Conservation (phyloP, 2,888 invertebrate species). For the Rhopalosiphum nymphaeae region DNA sequence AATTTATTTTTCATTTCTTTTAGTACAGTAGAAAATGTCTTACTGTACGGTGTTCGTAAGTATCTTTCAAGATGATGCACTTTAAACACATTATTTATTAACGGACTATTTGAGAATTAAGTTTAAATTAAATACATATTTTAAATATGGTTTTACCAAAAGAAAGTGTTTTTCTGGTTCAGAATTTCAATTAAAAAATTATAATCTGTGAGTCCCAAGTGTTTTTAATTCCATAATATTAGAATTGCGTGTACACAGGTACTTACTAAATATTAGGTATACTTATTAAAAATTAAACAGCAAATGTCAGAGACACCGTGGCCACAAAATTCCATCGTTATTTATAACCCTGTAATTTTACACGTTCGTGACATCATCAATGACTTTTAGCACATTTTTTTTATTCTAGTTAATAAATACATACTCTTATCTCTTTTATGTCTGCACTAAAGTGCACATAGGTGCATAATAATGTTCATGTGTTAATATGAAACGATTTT, state of each 20-base stretch:
- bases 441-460: neutral
- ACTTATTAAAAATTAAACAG: constrained; percentile 16
- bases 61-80: neutral
- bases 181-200: constrained; percentile 29
- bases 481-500: neutral
- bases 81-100: constrained; percentile 4
- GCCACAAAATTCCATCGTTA: neutral
- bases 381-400: neutral
- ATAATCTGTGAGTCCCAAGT: constrained; percentile 29
- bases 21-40: neutral
- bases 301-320: too few relatives aligned
- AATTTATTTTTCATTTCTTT: neutral
- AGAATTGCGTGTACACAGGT: neutral
- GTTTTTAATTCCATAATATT: constrained; percentile 9
- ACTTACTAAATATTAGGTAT: neutral
- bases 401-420: neutral
- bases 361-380: neutral
- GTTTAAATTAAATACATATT: constrained; percentile 22
- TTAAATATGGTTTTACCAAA: neutral
- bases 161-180: neutral
- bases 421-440: neutral
- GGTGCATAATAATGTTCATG: neutral
- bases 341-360: neutral
- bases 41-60: neutral
- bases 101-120: neutral